Conservation (phyloP, 2,888 invertebrate species). For the Bombyx huttoni region DNA sequence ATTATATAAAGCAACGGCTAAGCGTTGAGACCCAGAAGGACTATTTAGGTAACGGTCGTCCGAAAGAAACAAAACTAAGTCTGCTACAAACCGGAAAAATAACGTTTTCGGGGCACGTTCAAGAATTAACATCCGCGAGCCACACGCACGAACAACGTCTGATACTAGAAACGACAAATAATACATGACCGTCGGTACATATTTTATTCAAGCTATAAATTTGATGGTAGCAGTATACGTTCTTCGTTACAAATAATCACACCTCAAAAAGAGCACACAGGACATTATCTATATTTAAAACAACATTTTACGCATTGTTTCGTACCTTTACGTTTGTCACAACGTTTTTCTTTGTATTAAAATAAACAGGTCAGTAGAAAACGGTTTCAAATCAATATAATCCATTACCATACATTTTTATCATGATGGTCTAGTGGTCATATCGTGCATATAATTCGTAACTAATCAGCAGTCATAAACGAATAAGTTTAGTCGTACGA, state of each 20-base stretch:
- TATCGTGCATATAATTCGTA: background rate
- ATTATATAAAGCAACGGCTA: constrained; percentile 2
- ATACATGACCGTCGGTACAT: background rate
- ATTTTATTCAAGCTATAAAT: constrained; percentile 5
- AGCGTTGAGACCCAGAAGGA: constrained; percentile 15
- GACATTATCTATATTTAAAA: background rate
- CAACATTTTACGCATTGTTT: background rate
- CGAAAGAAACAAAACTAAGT: constrained; percentile 39
- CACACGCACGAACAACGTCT: constrained; percentile 31
- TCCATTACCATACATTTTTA: background rate
- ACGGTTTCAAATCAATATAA: background rate
- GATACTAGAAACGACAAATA: constrained; percentile 41
- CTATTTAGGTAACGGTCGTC: constrained; percentile 43
- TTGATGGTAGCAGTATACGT: background rate
- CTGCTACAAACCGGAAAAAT: constrained; percentile 58
- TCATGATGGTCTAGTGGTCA: background rate
- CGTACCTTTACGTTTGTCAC: background rate
- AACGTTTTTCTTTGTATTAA: background rate
- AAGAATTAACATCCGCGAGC: constrained; percentile 21
- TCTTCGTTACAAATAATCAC: background rate
- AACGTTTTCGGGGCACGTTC: constrained; percentile 58
- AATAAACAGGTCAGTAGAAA: too few relatives aligned
- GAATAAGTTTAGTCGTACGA: background rate
- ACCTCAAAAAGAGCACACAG: background rate
- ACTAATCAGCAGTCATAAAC: background rate